A percentile compares a stretch with the other conserved stretches of the same genome.
Evolutionary conservation across 2,797 vertebrate genomes (phyloP).

Genomic region (Pachyuromys duprasi): DNA sequence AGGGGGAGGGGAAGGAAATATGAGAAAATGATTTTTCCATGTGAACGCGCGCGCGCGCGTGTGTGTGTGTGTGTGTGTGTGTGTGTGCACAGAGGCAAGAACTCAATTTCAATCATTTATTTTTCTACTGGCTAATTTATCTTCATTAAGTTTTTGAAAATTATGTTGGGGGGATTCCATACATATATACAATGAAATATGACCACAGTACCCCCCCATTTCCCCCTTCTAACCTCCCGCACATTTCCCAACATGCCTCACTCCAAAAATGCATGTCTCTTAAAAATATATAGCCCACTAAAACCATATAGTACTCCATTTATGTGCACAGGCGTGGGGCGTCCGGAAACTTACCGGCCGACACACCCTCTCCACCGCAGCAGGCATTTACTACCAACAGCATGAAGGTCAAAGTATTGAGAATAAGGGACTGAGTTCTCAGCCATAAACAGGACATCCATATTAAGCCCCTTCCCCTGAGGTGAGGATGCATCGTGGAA

Average conservation of each 20-base stretch:
- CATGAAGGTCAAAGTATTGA: background rate
- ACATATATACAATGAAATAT: background rate
- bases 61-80: no score
- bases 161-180: background rate
- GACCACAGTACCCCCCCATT: background rate
- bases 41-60: background rate
- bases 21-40: slow-evolving; percentile 11
- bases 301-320: background rate
- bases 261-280: background rate
- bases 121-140: background rate
- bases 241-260: background rate
- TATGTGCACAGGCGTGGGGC: no score
- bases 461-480: background rate
- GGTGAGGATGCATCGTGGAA: background rate
- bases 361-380: background rate
- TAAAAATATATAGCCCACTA: background rate
- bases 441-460: background rate
- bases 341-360: background rate
- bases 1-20: slow-evolving; percentile 20
- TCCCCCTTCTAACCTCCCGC: background rate
- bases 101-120: no score
- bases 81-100: background rate
- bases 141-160: background rate
- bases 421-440: no score
- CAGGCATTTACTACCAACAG: background rate